These are phyloP conservation scores for Megaceryle maxima DNA, from an alignment of 2,113 vertebrate species.

Conservation along the genomic window DNA sequence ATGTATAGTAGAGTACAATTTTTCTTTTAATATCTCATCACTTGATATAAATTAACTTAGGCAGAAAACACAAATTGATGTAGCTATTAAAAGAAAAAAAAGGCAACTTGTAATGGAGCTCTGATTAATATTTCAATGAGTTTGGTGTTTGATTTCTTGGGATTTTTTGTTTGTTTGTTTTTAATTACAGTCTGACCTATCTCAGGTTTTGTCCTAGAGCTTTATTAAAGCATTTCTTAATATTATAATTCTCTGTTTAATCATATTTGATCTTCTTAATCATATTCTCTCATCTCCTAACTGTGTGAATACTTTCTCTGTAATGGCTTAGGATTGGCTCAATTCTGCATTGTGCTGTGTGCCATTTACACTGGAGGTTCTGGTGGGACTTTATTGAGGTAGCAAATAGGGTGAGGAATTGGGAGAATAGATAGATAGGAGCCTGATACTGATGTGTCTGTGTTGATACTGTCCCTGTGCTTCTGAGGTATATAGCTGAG, in stretches of 20 bases:
- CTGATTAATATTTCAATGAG: not conserved
- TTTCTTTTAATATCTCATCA: not conserved
- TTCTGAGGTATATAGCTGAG: not conserved
- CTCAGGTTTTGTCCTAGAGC: not conserved
- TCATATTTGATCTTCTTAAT: not conserved
- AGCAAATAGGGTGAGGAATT: not conserved
- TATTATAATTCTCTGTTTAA: not conserved
- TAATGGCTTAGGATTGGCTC: too few relatives aligned
- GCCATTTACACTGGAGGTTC: not conserved
- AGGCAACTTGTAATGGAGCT: not conserved
- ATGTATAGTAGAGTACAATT: fast-evolving
- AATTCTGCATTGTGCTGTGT: fast-evolving
- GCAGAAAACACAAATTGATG: not conserved
- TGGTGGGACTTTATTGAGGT: fast-evolving
- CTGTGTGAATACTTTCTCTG: fast-evolving
- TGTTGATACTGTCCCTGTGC: not conserved
- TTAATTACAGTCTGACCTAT: not conserved
- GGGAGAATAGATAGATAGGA: not conserved
- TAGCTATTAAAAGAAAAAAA: not conserved
- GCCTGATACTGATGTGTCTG: fast-evolving
- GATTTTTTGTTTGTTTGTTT: not conserved
- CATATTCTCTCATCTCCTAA: not conserved
- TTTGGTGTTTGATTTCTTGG: not conserved
- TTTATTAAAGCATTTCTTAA: not conserved
- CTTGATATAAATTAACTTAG: not conserved